Base-by-base conservation (phyloP, 2,888 invertebrate species). In the Morpho achilles region DNA sequence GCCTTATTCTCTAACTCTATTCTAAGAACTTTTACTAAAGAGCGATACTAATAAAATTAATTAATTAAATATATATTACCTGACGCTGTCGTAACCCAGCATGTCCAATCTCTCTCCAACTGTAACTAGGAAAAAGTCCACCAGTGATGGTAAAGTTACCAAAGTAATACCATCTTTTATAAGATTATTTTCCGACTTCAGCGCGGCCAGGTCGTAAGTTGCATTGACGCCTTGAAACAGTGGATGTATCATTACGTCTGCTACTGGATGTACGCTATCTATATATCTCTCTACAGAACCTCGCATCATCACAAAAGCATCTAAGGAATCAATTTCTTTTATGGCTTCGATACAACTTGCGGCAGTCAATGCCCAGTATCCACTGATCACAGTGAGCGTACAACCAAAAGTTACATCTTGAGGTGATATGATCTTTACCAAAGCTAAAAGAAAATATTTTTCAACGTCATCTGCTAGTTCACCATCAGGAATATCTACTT, bases 321-420 rank as follows among this genome's bases (percentile, higher is more conserved):
- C 84, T 43, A 87, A 64, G 0, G 81, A 73, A 58, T 86, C 82
- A 41, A 79, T 73, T 61, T 87, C 84, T 61, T 87, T 84, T 22
- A 86, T 75, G 1, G 84, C 73, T 58, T 84, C 82, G 41, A 87
- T 72, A 64, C 87, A 88, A 62, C 85, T 87, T 9, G 87, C 88
- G 0, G 87, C 80, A 2, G 88, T 87, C 53, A 88, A 58, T 23
- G 76, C 70, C 83, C 87, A 87, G 58, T 69, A 68, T 8, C 67
- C 63, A 9, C 74, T 70, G 16, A 89, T 64, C n/a, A 80, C 70
- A 2, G 85, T 82, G 46, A 84, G 69, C 3, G 77, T 79, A 64
- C 88, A 89, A 3, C 85, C 87, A 60, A 86, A 86, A 32, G 72
- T 77, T 6, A 79, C 52, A 40, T 77, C 77, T n/a, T 67, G 65